Evolutionary conservation across 2,888 invertebrate species (phyloP).

Genomic region (Tetramorium bicarinatum): DNA sequence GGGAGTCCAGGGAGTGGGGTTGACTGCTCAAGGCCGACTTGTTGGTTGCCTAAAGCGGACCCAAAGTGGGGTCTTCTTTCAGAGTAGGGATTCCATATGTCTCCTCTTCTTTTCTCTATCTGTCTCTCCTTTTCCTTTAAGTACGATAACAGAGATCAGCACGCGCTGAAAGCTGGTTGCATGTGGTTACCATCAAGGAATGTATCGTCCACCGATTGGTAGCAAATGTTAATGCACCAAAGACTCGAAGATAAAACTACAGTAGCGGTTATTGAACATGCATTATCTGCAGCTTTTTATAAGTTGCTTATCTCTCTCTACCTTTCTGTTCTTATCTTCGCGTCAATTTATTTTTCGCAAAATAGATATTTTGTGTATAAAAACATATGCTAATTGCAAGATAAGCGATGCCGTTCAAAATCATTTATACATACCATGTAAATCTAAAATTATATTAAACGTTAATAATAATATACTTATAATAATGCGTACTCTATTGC

Average conservation of each 20-base stretch:
- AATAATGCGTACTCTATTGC: conserved; percentile 32
- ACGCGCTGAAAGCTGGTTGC: conserved; percentile 73
- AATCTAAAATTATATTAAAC: conserved; percentile 6
- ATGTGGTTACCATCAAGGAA: conserved; percentile 72
- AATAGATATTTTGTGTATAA: not conserved
- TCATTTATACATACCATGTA: not conserved
- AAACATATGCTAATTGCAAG: not conserved
- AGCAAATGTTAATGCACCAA: conserved; percentile 13
- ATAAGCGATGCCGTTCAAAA: not conserved
- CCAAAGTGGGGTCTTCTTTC: conserved; percentile 70
- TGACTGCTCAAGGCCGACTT: conserved; percentile 82
- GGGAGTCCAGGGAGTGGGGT: conserved; percentile 66
- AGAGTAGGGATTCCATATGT: conserved; percentile 56
- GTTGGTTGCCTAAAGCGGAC: conserved; percentile 80
- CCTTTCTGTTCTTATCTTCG: not conserved
- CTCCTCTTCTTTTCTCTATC: conserved; percentile 44
- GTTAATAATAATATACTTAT: conserved; percentile 28
- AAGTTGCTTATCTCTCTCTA: not conserved
- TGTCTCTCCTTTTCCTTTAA: conserved; percentile 24
- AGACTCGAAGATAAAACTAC: not conserved
- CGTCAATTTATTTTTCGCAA: no score
- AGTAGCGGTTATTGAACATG: not conserved
- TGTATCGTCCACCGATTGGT: conserved; percentile 29
- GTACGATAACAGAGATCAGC: conserved; percentile 50
- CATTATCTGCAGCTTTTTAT: not conserved